Conservation (phyloP, 2,888 invertebrate genomes). For the Poecilobothrus nobilitatus region DNA sequence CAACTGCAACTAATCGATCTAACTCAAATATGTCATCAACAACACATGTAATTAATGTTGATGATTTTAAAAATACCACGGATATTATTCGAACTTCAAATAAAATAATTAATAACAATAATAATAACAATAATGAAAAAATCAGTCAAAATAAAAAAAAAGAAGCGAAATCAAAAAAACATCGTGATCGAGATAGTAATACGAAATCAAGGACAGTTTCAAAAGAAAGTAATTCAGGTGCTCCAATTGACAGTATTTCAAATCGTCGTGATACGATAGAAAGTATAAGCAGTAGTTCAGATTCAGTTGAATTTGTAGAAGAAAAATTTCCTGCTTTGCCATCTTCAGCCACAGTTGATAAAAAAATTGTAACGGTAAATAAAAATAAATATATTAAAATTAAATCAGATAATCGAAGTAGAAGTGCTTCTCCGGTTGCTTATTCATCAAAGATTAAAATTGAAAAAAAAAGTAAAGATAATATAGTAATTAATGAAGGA, state of each 20-base stretch:
- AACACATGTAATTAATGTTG: conserved; percentile 39
- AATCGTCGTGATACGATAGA: conserved; percentile 7
- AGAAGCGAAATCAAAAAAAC: conserved; percentile 15
- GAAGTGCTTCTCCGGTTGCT: conserved; percentile 15
- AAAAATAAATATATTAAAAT: conserved; percentile 18
- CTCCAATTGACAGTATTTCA: neutral
- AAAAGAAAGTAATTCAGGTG: neutral
- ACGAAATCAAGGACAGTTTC: conserved; percentile 15
- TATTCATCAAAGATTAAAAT: neutral
- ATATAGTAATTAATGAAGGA: neutral
- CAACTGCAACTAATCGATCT: conserved; percentile 22
- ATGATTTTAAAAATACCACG: conserved; percentile 37
- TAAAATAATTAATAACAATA: conserved; percentile 28
- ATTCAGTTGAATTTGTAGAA: conserved; percentile 41
- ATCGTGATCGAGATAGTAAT: conserved; percentile 16
- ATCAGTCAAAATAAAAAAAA: conserved; percentile 14
- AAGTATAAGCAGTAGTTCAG: conserved; percentile 34
- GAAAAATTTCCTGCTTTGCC: conserved; percentile 15
- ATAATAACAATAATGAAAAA: conserved; percentile 14
- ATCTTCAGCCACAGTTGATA: neutral
- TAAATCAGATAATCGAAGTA: conserved; percentile 15
- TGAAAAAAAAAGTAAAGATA: neutral
- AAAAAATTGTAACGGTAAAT: neutral
- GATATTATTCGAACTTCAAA: conserved; percentile 40
- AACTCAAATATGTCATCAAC: conserved; percentile 17